These are phyloP conservation scores for Caenorhabditis plicata DNA, from an alignment of 2,888 invertebrate genomes.

Conservation along the genomic window DNA sequence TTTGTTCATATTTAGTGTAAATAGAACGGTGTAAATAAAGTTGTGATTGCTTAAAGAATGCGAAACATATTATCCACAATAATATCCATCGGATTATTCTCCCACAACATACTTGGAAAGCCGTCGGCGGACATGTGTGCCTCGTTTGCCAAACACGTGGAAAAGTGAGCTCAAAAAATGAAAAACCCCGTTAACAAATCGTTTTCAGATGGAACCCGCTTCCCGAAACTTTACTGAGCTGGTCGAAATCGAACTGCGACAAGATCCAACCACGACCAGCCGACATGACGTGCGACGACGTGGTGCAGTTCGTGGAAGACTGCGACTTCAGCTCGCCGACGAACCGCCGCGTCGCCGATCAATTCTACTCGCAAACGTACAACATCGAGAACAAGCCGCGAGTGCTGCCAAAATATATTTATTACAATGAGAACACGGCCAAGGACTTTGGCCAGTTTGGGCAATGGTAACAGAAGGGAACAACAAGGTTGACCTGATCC, in stretches of 20 bases:
- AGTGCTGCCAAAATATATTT: conserved; percentile 48
- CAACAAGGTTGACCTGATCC: too few relatives aligned
- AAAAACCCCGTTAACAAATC: conserved; percentile 4
- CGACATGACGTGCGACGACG: conserved; percentile 55
- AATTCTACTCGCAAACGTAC: conserved; percentile 40
- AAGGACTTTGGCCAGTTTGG: conserved; percentile 44
- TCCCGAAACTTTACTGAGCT: conserved; percentile 49
- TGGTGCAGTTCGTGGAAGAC: conserved; percentile 51
- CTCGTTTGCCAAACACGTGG: conserved; percentile 51
- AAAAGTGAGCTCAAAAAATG: conserved; percentile 14
- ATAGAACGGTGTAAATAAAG: too few relatives aligned
- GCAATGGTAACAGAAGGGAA: conserved; percentile 31
- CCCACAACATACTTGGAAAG: too few relatives aligned
- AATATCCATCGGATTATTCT: background rate
- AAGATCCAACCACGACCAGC: conserved; percentile 54
- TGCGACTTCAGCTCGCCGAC: conserved; percentile 46
- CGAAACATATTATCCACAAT: too few relatives aligned
- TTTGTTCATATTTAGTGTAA: too few relatives aligned
- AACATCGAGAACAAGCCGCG: conserved; percentile 47
- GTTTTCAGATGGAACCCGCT: conserved; percentile 49
- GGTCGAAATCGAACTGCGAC: conserved; percentile 53
- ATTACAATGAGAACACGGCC: conserved; percentile 45
- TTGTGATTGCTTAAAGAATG: too few relatives aligned
- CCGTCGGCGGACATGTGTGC: conserved; percentile 42
- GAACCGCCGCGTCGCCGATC: conserved; percentile 23